Evolutionary conservation across 2,888 invertebrate genomes (phyloP).

Genomic region (Serripes groenlandicus): DNA sequence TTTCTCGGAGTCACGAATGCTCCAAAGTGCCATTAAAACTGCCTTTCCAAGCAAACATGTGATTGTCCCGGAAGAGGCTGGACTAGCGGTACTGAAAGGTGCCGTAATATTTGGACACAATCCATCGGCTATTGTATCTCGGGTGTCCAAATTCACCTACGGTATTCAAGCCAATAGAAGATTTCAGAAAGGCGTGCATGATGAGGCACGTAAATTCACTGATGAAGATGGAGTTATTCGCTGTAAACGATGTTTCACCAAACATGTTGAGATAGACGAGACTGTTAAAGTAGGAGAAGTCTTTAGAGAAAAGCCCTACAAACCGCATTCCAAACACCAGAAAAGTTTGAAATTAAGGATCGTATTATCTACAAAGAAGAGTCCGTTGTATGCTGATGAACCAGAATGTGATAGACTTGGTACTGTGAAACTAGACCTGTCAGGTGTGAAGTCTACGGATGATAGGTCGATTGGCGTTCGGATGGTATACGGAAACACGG

Average conservation of each 20-base stretch:
- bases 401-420: neutral
- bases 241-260: neutral
- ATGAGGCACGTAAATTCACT: neutral
- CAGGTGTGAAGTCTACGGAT: neutral
- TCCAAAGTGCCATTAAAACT: slow-evolving; percentile 3
- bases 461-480: neutral
- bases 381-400: neutral
- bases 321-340: neutral
- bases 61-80: neutral
- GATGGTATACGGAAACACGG: slow-evolving; percentile 5
- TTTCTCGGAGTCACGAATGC: slow-evolving; percentile 5
- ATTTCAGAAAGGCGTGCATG: neutral
- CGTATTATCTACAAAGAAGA: neutral
- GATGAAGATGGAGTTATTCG: neutral
- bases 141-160: neutral
- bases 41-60: neutral
- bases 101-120: slow-evolving; percentile 4
- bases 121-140: slow-evolving; percentile 1
- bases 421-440: neutral
- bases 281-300: neutral
- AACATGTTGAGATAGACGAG: neutral
- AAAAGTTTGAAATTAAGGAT: neutral
- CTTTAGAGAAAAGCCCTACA: neutral
- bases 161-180: neutral
- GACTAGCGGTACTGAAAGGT: neutral